phyloP scores from a whole-genome alignment of 2,113 vertebrate species.

The Plectropomus leopardus region DNA sequence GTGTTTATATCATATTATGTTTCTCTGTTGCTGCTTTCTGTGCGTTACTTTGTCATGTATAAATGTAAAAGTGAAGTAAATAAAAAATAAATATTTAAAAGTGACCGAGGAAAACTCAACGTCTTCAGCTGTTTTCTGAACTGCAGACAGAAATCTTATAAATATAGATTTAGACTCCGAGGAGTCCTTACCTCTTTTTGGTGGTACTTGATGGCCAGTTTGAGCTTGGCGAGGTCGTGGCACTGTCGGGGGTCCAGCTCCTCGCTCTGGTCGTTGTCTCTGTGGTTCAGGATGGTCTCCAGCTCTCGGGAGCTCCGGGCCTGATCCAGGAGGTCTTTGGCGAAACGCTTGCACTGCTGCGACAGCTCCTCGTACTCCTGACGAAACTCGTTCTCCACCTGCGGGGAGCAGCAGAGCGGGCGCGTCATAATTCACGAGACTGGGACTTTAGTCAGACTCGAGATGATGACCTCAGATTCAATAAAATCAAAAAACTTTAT shows the following conservation, averaged over 20 bases:
- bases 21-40: no score
- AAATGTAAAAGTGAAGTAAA: no score
- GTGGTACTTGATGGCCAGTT: slow-evolving; percentile 99
- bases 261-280: slow-evolving; percentile 95
- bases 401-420: neutral
- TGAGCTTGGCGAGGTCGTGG: slow-evolving; percentile 96
- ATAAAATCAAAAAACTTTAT: no score
- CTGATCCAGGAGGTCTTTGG: slow-evolving; percentile 98
- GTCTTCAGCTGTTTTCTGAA: neutral
- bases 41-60: no score
- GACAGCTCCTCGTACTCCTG: slow-evolving; percentile 99
- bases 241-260: slow-evolving; percentile 94
- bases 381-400: slow-evolving; percentile 98
- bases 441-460: no score
- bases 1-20: no score
- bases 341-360: slow-evolving; percentile 97
- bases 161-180: neutral
- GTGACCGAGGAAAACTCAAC: no score
- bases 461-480: no score
- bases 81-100: no score
- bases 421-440: no score
- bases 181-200: slow-evolving; percentile 94
- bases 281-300: slow-evolving; percentile 97
- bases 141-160: neutral
- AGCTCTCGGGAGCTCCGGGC: slow-evolving; percentile 95